Conservation (phyloP, 2,888 invertebrate genomes). For the Julus scanicus region DNA sequence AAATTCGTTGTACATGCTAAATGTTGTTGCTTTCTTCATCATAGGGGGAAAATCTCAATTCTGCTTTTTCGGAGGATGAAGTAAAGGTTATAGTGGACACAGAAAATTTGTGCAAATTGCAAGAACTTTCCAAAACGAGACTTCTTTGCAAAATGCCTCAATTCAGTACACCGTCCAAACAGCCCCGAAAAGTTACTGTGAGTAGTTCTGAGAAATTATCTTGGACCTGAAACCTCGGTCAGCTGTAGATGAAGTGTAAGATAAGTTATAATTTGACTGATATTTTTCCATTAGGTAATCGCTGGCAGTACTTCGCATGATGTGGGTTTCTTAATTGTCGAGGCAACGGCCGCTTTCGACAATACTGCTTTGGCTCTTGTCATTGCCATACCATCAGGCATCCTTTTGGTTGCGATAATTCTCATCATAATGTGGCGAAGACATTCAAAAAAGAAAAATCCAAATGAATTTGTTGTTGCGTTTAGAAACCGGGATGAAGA, state of each 20-base stretch:
- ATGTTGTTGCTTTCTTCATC: not conserved
- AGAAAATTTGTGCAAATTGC: conserved; percentile 58
- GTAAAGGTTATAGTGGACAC: conserved; percentile 57
- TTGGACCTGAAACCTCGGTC: not conserved
- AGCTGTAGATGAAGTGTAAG: not conserved
- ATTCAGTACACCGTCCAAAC: not conserved
- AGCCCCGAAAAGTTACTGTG: conserved; percentile 53
- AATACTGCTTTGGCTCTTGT: conserved; percentile 45
- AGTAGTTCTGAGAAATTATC: not conserved
- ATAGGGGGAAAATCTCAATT: conserved; percentile 59
- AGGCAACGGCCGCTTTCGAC: not conserved
- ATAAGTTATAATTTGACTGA: not conserved
- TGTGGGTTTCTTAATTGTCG: conserved; percentile 50
- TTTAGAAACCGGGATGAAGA: conserved; percentile 52
- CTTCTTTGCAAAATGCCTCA: conserved; percentile 56
- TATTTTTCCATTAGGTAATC: conserved; percentile 34
- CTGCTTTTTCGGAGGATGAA: conserved; percentile 58
- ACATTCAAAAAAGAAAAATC: not conserved
- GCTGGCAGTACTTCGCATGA: conserved; percentile 42
- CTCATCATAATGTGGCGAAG: conserved; percentile 52
- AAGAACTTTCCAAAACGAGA: conserved; percentile 50
- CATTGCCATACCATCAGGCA: conserved; percentile 54
- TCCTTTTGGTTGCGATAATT: conserved; percentile 55
- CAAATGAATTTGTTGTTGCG: conserved; percentile 46
- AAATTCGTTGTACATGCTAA: not conserved